phyloP scores from a whole-genome alignment of 92 coral and sea anemone genomes.

The Galaxea fascicularis region DNA sequence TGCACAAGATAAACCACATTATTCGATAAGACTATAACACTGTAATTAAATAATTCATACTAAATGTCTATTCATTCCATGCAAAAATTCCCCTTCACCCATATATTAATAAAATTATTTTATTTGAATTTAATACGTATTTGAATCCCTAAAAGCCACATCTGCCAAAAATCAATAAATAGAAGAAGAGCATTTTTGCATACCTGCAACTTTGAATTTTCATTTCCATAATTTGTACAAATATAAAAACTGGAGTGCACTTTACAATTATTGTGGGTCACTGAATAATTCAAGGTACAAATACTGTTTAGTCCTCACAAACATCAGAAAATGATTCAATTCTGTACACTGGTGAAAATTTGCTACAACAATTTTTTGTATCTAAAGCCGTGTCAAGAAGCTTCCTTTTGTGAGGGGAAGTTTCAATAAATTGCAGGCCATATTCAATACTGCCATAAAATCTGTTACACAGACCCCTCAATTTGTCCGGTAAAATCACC shows the following conservation, averaged over 20 bases:
- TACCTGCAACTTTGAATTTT: neutral
- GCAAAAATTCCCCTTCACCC: too few species aligned
- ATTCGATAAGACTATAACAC: too few species aligned
- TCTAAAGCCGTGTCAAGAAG: neutral
- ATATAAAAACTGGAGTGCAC: constrained; percentile 2
- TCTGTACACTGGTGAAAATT: constrained; percentile 7
- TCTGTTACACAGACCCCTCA: too few species aligned
- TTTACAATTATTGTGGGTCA: neutral
- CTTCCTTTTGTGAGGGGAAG: neutral
- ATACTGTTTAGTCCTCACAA: neutral
- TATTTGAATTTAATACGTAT: neutral
- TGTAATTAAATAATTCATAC: too few species aligned
- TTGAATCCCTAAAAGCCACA: neutral
- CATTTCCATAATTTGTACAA: constrained; percentile 13
- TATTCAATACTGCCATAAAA: too few species aligned
- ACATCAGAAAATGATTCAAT: neutral
- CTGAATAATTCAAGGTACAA: neutral
- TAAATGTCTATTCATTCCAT: too few species aligned
- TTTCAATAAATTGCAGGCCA: neutral
- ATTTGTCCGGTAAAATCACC: too few species aligned
- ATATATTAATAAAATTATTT: too few species aligned
- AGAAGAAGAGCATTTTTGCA: neutral
- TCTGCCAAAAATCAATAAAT: constrained; percentile 4
- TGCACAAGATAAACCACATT: too few species aligned
- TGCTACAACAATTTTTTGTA: neutral